Base-by-base conservation (phyloP, 2,797 vertebrate genomes). In the Chelidonichthys spinosus region DNA sequence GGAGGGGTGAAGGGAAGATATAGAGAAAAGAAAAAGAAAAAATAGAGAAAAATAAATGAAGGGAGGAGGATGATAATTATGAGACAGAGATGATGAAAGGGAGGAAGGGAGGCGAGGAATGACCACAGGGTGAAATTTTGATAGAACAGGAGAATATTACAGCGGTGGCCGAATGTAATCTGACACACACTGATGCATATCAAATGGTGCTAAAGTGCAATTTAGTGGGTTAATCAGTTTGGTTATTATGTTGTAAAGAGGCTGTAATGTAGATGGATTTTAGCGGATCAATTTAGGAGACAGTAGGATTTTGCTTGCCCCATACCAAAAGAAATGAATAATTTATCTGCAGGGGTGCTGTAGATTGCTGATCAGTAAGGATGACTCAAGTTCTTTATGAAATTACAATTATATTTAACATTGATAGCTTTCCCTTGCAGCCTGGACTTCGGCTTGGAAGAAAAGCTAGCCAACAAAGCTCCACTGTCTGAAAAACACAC, bases 21-120 rank as follows among this genome's bases (percentile, higher is more conserved):
- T 18, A 43, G 61, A 72, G 52, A 47, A 39, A 63, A 69, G 40
- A 52, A 40, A 79, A 52, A 52, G 59, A 9, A 49, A 67, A 82
- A 68, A 80, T 47, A 68, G 56, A 69, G 52, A 76, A 62, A 70
- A 71, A 46, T 33, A 71, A 68, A 54, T 17, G 32, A 32, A 64
- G 69, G 64, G 73, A 64, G 67, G 60, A 70, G 72, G 49, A 79
- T 50, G 39, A 63, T 69, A 79, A 84, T 84, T 74, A 69, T 83
- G 81, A 84, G 76, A 71, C 53, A 11, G 2, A 60, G 73, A 74
- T 76, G 83, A 87, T 87, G 69, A 81, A 85, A 81, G 70, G 69
- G 69, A 61, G 15, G 69, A 69, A 61, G 15, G 40, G 69, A 63
- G 62, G 61, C 13, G 10, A 67, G 63, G 64, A 84, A 83, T 83